Base-by-base conservation (phyloP, 1,140 invertebrate genomes). In the Drosophila setifemur region DNA sequence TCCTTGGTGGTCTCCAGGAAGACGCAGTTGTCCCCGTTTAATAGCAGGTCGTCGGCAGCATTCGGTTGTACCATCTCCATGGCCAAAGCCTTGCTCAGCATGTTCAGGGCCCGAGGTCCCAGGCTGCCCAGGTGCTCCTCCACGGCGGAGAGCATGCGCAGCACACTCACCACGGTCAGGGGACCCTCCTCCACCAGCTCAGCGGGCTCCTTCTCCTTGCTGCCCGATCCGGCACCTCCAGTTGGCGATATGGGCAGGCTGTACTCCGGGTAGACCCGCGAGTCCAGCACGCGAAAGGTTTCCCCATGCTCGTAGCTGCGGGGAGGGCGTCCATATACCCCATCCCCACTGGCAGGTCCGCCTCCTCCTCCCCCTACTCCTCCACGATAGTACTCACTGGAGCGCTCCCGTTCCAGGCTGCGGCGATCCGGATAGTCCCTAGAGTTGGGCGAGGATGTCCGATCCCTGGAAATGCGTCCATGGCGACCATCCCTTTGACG, bases 1-100 rank as follows among this genome's bases (percentile, higher is more conserved):
- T 97, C 96, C 85, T 96, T 96, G 0, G 94, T 94, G 0, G 95
- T 96, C 91, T 96, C 96, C 45, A 97, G 93, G 33, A 96, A 91
- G 0, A 95, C 94, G 73, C 93, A 93, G 43, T 95, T 93, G 26
- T 94, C 92, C 18, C 95, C 94, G 66, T 95, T 93, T 21, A 93
- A 91, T 0, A 96, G 79, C 2, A 96, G 71, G 44, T 94, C 93
- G 48, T 96, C 95, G 0, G 95, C 95, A 2, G 95, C 94, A 88
- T 95, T 95, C 0, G 94, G 92, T 64, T 91, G 91, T 0, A 88
- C 52, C 58, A 96, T 90, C 73, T 97, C 96, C 90, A 96, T 93
- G 11, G 94, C 94, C 7, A 97, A 85, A 0, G 95, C 95, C 58
- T 93, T 93, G 0, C 94, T 93, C 1, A 97, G 83, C 33, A 96